Evolutionary conservation across 1,140 invertebrate genomes (phyloP).

Genomic region (Papilio glaucus): DNA sequence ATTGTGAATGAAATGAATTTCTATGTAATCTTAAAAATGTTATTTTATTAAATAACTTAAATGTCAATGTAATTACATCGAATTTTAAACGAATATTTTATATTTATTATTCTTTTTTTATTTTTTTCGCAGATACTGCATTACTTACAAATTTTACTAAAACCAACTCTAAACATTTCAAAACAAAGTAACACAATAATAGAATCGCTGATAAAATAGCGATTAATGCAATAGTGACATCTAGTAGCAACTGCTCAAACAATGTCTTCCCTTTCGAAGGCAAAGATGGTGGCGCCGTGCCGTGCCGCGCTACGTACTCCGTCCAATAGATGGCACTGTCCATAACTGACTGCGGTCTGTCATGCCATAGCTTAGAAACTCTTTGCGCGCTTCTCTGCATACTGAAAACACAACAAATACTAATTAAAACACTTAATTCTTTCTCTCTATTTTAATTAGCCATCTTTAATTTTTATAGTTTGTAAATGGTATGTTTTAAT

Average conservation of each 20-base stretch:
- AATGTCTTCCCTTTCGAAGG: constrained; percentile 54
- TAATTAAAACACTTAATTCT: neutral
- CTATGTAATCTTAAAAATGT: neutral
- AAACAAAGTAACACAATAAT: constrained; percentile 43
- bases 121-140: neutral
- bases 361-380: constrained; percentile 71
- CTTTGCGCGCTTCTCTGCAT: constrained; percentile 75
- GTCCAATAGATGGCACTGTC: constrained; percentile 84
- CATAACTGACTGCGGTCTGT: constrained; percentile 74
- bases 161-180: constrained; percentile 42
- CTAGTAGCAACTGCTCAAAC: constrained; percentile 60
- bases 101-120: constrained; percentile 5
- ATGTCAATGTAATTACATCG: neutral
- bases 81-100: neutral
- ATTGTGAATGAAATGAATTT: too few species aligned
- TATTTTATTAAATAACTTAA: neutral
- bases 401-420: constrained; percentile 56
- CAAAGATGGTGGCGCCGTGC: constrained; percentile 57
- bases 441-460: neutral
- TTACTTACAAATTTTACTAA: constrained; percentile 22
- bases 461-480: too few species aligned
- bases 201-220: constrained; percentile 45
- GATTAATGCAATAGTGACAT: constrained; percentile 60
- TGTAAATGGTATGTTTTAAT: too few species aligned
- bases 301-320: constrained; percentile 79